phyloP scores from a whole-genome alignment of 2,113 vertebrate genomes.

The Proterorhinus semilunaris region DNA sequence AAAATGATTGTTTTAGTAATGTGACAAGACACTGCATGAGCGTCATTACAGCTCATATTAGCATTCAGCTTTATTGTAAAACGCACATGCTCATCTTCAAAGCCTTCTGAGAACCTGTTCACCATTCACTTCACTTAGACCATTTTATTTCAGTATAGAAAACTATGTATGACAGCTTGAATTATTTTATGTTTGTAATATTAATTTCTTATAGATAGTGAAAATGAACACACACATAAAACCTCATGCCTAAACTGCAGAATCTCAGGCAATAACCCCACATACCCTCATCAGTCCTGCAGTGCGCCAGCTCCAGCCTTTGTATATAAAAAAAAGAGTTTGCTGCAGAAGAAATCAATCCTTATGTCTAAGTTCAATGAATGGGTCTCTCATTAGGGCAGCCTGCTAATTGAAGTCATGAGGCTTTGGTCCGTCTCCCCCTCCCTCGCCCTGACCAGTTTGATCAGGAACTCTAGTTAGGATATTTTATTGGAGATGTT shows the following conservation, averaged over 20 bases:
- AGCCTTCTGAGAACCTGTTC: too few species aligned
- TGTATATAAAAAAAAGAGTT: slow-evolving; percentile 20
- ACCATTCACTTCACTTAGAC: too few species aligned
- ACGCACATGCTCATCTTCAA: too few species aligned
- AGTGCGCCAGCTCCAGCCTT: slow-evolving; percentile 23
- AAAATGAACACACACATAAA: slow-evolving; percentile 1
- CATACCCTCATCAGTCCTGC: slow-evolving; percentile 11
- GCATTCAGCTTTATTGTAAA: too few species aligned
- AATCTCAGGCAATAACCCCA: neutral
- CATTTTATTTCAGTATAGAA: too few species aligned
- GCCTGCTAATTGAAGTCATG: slow-evolving; percentile 62
- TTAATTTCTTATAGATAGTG: slow-evolving; percentile 1
- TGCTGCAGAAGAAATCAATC: slow-evolving; percentile 59
- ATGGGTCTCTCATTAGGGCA: slow-evolving; percentile 54
- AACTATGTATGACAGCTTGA: too few species aligned
- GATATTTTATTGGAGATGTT: slow-evolving; percentile 25
- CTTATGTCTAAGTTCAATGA: slow-evolving; percentile 50
- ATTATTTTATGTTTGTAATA: neutral
- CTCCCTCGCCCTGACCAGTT: slow-evolving; percentile 38
- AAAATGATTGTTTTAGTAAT: too few species aligned
- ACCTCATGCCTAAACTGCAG: too few species aligned
- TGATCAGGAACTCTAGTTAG: slow-evolving; percentile 43
- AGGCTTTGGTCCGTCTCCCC: slow-evolving; percentile 49
- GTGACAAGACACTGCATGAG: too few species aligned
- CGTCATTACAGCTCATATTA: too few species aligned